Evolutionary conservation across 2,797 vertebrate genomes (phyloP), one percentile per base, ranked within the genome.

Genomic region (Paguma larvata): DNA sequence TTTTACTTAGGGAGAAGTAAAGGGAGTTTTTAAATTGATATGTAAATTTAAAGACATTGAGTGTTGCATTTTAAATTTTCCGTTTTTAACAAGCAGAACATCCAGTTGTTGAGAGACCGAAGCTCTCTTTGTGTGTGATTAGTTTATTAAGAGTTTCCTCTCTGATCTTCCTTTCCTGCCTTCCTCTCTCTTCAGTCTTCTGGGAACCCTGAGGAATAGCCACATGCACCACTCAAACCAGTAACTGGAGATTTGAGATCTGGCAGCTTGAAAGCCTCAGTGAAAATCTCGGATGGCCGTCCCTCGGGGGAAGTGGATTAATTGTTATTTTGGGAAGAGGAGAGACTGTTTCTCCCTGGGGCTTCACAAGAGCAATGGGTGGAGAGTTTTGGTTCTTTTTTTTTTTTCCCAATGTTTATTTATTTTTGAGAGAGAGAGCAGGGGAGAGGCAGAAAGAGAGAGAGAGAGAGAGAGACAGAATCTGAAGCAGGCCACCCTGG

Each of bases 211-310:
- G 0, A 21, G 48, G 70, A 94, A 95, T 62, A 87, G 72, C 34
- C 92, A 88, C 0, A 2, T 27, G 70, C 46, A 78, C 91, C 25
- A 68, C 23, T 94, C 77, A 77, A 63, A 70, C 92, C 77, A 87
- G 95, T 96, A 95, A 92, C 23, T 51, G 41, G 62, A 90, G 87
- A 80, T 94, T 62, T 78, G 72, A 92, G 91, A 88, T 90, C 38
- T 38, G 75, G 48, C 15, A 7, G 67, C 72, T 88, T 91, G 85
- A 95, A 93, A 98, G 86, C 48, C 62, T 86, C 18, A 8, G 2
- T 67, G 87, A 94, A 89, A 72, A 85, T 38, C 77, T 84, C 89
- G 75, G 41, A 94, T 89, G 0, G 18, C n/a, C 48, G 3, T 46
- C 44, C 53, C 48, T 83, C 46, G 65, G 27, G 41, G 53, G 48